Conservation (phyloP, 2,888 invertebrate genomes). For the Erpobdella octoculata region DNA sequence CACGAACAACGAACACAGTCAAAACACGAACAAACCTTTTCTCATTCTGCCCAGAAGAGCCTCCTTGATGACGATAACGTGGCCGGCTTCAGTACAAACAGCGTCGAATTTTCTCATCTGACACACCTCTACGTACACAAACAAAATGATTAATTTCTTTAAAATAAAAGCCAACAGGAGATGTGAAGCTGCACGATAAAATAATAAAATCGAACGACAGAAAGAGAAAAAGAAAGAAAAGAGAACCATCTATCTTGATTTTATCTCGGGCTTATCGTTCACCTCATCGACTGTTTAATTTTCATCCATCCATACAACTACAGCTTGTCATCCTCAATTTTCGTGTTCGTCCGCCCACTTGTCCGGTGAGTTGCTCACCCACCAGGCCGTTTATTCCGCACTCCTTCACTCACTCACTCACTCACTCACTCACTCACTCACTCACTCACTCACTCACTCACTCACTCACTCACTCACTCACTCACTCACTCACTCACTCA, state of each 20-base stretch:
- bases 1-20: not conserved
- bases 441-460: slow-evolving; percentile 33
- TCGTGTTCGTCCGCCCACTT: not conserved
- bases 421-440: slow-evolving; percentile 30
- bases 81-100: not conserved
- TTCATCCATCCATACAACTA: not conserved
- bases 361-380: not conserved
- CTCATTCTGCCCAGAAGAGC: slow-evolving; percentile 24
- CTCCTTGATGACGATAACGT: slow-evolving; percentile 12
- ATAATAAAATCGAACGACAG: not conserved
- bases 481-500: slow-evolving; percentile 32
- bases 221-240: not conserved
- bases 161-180: too few relatives aligned
- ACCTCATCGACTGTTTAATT: slow-evolving; percentile 17
- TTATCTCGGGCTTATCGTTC: slow-evolving; percentile 19
- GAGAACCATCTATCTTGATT: not conserved
- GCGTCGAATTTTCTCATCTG: slow-evolving; percentile 23
- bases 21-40: not conserved
- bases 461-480: slow-evolving; percentile 32
- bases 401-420: slow-evolving; percentile 24
- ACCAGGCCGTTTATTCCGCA: too few relatives aligned
- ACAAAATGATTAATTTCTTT: too few relatives aligned
- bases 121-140: slow-evolving; percentile 14
- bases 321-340: slow-evolving; percentile 7
- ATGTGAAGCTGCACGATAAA: not conserved